Conservation (phyloP, 2,113 vertebrate species). For the Zootoca vivipara region DNA sequence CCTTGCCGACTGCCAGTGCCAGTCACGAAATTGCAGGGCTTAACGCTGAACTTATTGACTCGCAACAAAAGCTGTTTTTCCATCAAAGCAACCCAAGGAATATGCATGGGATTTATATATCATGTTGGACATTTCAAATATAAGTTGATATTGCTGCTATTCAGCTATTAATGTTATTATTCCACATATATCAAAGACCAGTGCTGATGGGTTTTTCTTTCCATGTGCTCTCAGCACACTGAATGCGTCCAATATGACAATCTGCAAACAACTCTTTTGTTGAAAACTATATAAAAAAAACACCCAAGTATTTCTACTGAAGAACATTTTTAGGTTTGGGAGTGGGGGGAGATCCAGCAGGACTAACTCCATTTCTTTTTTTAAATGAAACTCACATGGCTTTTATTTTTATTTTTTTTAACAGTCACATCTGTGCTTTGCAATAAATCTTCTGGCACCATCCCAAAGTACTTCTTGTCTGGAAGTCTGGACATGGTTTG, state of each 20-base stretch:
- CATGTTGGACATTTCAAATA: background rate
- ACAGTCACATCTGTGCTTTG: background rate
- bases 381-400: conserved; percentile 12
- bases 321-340: background rate
- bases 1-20: background rate
- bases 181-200: background rate
- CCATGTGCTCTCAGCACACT: conserved; percentile 5
- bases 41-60: background rate
- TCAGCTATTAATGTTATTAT: background rate
- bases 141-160: conserved; percentile 27
- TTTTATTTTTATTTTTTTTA: conserved; percentile 24
- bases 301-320: background rate
- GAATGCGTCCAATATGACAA: background rate
- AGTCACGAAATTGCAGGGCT: background rate
- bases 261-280: background rate
- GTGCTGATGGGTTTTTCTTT: conserved; percentile 20
- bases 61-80: background rate
- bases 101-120: background rate
- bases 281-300: conserved; percentile 22
- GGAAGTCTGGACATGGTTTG: conserved; percentile 22
- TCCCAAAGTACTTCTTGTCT: conserved; percentile 18
- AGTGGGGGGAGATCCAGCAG: background rate
- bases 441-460: conserved; percentile 16
- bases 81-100: background rate
- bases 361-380: conserved; percentile 6